Evolutionary conservation across 2,888 invertebrate species (phyloP).

Genomic region (Antitype chi): DNA sequence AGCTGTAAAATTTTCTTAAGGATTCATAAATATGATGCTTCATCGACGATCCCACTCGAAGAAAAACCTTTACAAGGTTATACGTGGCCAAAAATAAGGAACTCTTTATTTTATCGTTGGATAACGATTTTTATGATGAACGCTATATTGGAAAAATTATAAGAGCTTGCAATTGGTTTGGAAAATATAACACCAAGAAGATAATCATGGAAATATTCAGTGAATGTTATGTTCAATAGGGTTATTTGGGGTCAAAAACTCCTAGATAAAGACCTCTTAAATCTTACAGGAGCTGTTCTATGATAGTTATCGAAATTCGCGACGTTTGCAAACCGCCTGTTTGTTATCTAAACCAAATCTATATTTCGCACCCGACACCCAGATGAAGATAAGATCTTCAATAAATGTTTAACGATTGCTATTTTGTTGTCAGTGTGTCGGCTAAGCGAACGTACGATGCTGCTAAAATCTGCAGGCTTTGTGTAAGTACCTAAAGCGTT

Average conservation of each 20-base stretch:
- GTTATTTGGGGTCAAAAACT: background rate
- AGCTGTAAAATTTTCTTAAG: background rate
- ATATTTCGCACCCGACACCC: conserved; percentile 6
- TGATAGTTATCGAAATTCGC: conserved; percentile 1
- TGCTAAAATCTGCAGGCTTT: conserved; percentile 7
- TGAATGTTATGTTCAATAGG: background rate
- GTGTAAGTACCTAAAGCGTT: conserved; percentile 20
- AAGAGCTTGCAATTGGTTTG: background rate
- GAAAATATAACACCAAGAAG: background rate
- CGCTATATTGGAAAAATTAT: background rate
- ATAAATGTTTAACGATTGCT: conserved; percentile 16
- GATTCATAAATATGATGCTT: background rate
- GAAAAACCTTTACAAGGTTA: background rate
- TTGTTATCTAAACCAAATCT: conserved; percentile 4
- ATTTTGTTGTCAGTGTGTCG: conserved; percentile 4
- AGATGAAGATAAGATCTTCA: conserved; percentile 34
- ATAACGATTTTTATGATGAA: background rate
- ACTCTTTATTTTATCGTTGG: background rate
- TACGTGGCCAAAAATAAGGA: background rate
- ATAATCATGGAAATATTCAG: background rate
- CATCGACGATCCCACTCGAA: background rate
- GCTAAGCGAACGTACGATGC: conserved; percentile 15
- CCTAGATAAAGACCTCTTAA: background rate
- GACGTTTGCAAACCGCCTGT: too few relatives aligned
- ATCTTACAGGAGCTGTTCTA: background rate